Conservation (phyloP, 2,888 invertebrate species). For the Druceiella hillmani region DNA sequence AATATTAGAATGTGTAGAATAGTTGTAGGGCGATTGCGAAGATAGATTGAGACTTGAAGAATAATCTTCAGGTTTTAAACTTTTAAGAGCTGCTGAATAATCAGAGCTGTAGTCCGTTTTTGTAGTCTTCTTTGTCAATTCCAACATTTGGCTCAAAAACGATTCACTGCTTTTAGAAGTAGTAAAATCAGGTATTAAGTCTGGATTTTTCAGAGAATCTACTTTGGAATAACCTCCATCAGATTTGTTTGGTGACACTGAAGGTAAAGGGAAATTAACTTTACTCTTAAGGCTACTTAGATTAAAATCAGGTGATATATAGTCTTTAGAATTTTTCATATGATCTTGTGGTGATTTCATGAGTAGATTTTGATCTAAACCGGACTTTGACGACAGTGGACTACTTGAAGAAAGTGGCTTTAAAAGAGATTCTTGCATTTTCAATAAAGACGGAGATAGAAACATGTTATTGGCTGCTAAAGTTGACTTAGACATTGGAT, state of each 20-base stretch:
- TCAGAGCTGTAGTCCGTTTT: slow-evolving; percentile 47
- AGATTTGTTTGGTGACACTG: slow-evolving; percentile 35
- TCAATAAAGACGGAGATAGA: slow-evolving; percentile 65
- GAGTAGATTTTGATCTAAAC: slow-evolving; percentile 39
- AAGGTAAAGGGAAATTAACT: slow-evolving; percentile 41
- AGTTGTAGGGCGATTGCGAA: slow-evolving; percentile 34
- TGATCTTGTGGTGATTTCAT: slow-evolving; percentile 47
- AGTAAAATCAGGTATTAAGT: slow-evolving; percentile 39
- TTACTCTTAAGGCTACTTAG: slow-evolving; percentile 45
- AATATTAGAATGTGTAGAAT: slow-evolving; percentile 37
- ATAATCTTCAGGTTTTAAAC: slow-evolving; percentile 54
- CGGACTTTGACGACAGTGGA: slow-evolving; percentile 45
- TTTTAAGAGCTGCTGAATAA: slow-evolving; percentile 50
- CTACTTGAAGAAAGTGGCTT: slow-evolving; percentile 56
- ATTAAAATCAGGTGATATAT: slow-evolving; percentile 51
- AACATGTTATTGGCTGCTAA: slow-evolving; percentile 76
- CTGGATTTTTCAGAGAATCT: slow-evolving; percentile 44
- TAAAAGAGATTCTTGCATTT: slow-evolving; percentile 61
- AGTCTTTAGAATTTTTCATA: slow-evolving; percentile 42
- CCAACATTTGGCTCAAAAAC: slow-evolving; percentile 50
- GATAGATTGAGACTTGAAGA: slow-evolving; percentile 44
- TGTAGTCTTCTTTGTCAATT: slow-evolving; percentile 49
- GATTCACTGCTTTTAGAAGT: slow-evolving; percentile 34
- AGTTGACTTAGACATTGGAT: slow-evolving; percentile 71
- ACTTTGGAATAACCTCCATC: slow-evolving; percentile 47